These are phyloP conservation scores for Drosophila quinaria DNA, from an alignment of 2,888 invertebrate species.

Conservation along the genomic window DNA sequence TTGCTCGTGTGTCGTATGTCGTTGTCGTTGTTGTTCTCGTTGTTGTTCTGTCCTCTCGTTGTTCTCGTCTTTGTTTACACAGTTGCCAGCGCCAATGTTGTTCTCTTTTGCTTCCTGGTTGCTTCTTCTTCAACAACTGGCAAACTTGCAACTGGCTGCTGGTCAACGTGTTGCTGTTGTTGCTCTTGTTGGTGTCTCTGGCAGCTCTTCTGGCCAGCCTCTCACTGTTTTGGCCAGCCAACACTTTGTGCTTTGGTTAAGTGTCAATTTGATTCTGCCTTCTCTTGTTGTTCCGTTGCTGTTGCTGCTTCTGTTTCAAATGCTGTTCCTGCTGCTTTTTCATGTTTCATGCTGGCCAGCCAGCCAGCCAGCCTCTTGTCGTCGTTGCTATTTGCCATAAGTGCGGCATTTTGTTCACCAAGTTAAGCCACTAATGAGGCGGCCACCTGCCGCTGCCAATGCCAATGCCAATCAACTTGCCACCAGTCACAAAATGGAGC, in stretches of 20 bases:
- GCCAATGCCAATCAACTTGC: constrained; percentile 79
- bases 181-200: constrained; percentile 12
- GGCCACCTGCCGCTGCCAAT: constrained; percentile 80
- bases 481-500: constrained; percentile 34
- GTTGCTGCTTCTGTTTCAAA: constrained; percentile 27
- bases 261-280: constrained; percentile 77
- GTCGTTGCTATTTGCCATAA: constrained; percentile 67
- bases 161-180: constrained; percentile 68
- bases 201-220: not conserved
- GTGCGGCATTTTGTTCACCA: constrained; percentile 77
- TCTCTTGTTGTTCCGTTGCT: not conserved
- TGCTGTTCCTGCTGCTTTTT: constrained; percentile 53
- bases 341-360: constrained; percentile 52
- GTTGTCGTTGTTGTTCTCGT: constrained; percentile 18
- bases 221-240: constrained; percentile 15
- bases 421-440: constrained; percentile 80
- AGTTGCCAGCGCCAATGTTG: constrained; percentile 58
- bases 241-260: constrained; percentile 68
- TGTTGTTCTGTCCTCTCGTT: constrained; percentile 23
- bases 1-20: not conserved
- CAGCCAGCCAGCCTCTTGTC: constrained; percentile 17
- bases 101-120: constrained; percentile 43
- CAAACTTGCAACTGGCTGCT: constrained; percentile 35
- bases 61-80: constrained; percentile 74
- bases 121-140: constrained; percentile 30